Evolutionary conservation across 2,113 vertebrate genomes (phyloP), one percentile per base, ranked within the genome.

Genomic region (Bos indicus): DNA sequence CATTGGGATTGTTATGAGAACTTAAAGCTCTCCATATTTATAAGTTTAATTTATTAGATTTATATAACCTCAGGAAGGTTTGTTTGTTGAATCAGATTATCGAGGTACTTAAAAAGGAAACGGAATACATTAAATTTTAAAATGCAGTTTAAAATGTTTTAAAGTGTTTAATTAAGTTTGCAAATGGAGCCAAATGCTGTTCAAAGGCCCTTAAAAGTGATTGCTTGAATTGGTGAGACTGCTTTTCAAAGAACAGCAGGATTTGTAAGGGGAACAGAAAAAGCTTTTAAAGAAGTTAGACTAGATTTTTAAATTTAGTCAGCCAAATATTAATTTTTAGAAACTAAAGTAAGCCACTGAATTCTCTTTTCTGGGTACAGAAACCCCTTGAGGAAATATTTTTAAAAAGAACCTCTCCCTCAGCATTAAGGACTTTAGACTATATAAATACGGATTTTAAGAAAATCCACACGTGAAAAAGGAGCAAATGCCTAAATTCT

Each of bases 321-420:
- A 40, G 64, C 54, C 82, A 95, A 97, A 84, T 62, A 91, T 40
- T 94, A 95, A 90, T 40, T 91, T 93, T 80, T 78, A 90, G 83
- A 83, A 93, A 40, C 56, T 48, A 28, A 96, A 88, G 33, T 28
- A 51, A 96, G 51, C 19, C 77, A 17, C 74, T 16, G 4, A 77
- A 52, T 88, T 94, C 62, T 57, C 26, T 94, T 90, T 90, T 71
- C n/a, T 43, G 52, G 33, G 7, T 82, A 40, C 25, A 54, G n/a
- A 97, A 93, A 78, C 8, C 16, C 33, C 17, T 3, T 33, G 40
- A 80, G 43, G 54, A 54, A 54, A 48, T 4, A 7, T 59, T 59
- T 87, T 60, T 46, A 13, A 51, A 81, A 48, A 21, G n/a, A 64
- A 57, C 1, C 17, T 96, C 13, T 54, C 59, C 25, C 52, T 80